phyloP scores from a whole-genome alignment of 2,113 vertebrate genomes.

The Poeciliopsis turrubarensis region DNA sequence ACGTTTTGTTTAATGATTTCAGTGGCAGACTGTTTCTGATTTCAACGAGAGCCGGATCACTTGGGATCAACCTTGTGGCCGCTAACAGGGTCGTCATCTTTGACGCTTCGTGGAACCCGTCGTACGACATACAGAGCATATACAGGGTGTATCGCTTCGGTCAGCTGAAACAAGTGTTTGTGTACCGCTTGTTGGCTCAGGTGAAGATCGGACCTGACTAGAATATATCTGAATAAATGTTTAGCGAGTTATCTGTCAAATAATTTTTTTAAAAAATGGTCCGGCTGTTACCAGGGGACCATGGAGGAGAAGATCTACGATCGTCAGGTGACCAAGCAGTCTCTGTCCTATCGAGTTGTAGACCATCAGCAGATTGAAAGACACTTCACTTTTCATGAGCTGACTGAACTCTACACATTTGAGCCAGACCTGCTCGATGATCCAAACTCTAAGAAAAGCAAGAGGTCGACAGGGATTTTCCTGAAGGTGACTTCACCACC shows the following conservation, averaged over 20 bases:
- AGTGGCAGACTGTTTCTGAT: conserved; percentile 96
- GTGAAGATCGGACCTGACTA: conserved; percentile 62
- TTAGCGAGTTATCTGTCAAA: neutral
- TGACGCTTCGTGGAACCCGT: conserved; percentile 98
- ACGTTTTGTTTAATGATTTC: conserved; percentile 2
- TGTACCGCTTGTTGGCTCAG: conserved; percentile 98
- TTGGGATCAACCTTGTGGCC: conserved; percentile 95
- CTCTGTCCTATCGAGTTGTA: conserved; percentile 91
- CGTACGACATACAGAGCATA: conserved; percentile 96
- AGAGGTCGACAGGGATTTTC: conserved; percentile 83
- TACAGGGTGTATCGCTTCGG: conserved; percentile 98
- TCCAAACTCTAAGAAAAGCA: conserved; percentile 90
- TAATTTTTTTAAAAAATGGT: neutral
- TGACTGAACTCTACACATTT: conserved; percentile 93
- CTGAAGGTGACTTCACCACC: conserved; percentile 77
- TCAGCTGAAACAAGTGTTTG: conserved; percentile 90
- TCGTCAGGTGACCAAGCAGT: conserved; percentile 96
- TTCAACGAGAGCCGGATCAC: conserved; percentile 95
- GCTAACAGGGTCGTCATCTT: conserved; percentile 97
- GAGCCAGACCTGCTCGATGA: conserved; percentile 91
- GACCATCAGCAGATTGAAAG: conserved; percentile 97
- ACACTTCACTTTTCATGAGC: conserved; percentile 94
- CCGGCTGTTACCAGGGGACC: conserved; percentile 83
- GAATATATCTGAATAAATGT: neutral
- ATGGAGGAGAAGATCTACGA: conserved; percentile 99